Evolutionary conservation across 1,140 invertebrate species (phyloP).

Genomic region (Drosophila elegans): DNA sequence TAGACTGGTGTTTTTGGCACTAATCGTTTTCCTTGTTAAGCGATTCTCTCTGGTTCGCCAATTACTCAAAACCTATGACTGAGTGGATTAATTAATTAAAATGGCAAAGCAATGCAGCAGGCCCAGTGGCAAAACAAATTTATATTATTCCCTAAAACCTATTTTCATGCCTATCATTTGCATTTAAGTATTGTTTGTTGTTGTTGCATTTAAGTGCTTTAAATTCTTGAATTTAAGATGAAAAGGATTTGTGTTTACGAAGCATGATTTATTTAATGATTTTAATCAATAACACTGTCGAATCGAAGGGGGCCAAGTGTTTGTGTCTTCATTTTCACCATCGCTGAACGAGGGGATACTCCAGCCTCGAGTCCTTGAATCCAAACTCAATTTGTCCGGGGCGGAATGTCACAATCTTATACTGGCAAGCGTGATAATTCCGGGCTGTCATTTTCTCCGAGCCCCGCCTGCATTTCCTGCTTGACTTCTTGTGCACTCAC

Average conservation of each 20-base stretch:
- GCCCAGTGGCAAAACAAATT: neutral
- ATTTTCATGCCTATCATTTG: neutral
- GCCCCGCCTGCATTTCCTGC: slow-evolving; percentile 22
- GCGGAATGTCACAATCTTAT: slow-evolving; percentile 27
- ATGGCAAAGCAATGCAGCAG: slow-evolving; percentile 4
- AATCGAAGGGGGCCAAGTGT: neutral
- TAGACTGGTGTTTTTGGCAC: slow-evolving; percentile 3
- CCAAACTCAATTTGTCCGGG: slow-evolving; percentile 31
- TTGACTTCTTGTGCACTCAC: slow-evolving; percentile 35
- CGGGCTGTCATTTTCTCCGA: slow-evolving; percentile 10
- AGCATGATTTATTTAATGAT: slow-evolving; percentile 13
- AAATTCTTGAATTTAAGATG: neutral
- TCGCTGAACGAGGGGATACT: neutral
- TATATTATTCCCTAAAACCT: neutral
- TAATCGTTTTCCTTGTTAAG: slow-evolving; percentile 30
- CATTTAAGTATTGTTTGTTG: neutral
- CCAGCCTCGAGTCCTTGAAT: slow-evolving; percentile 15
- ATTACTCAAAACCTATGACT: slow-evolving; percentile 47
- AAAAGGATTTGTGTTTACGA: neutral
- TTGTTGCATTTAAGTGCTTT: neutral
- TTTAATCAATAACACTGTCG: slow-evolving; percentile 21
- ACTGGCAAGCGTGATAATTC: slow-evolving; percentile 7
- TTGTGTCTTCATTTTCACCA: neutral
- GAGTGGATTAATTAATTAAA: slow-evolving; percentile 46
- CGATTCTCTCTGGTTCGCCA: slow-evolving; percentile 14